Conservation (phyloP, 2,113 vertebrate species). For the Pardalotus punctatus region DNA sequence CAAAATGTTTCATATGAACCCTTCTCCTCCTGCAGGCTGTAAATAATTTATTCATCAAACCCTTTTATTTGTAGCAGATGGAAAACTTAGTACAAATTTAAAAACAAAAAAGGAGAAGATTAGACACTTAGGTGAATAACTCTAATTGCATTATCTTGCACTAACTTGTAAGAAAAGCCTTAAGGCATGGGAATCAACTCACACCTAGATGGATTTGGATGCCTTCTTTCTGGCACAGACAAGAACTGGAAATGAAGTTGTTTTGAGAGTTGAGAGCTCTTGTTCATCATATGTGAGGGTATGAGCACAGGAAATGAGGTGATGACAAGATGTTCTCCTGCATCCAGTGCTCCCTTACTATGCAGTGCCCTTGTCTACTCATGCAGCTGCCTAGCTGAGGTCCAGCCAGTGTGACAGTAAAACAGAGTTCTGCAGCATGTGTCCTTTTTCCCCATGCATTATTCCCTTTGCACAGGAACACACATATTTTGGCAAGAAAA, state of each 20-base stretch:
- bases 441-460: background rate
- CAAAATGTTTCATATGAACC: conserved; percentile 23
- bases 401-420: background rate
- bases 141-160: background rate
- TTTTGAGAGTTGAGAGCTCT: background rate
- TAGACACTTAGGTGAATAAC: conserved; percentile 18
- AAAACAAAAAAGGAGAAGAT: conserved; percentile 25
- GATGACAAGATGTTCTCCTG: background rate
- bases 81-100: conserved; percentile 8
- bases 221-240: background rate
- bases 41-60: conserved; percentile 63
- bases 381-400: background rate
- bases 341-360: background rate
- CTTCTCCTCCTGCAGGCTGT: conserved; percentile 35
- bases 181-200: background rate
- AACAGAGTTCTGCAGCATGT: background rate
- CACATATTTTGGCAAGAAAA: background rate
- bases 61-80: conserved; percentile 47
- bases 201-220: background rate
- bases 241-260: background rate
- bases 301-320: background rate
- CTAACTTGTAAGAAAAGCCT: background rate
- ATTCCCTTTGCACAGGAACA: background rate
- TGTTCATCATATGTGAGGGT: background rate
- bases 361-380: background rate